Base-by-base conservation (phyloP, 2,888 invertebrate genomes). In the Allygus modestus region DNA sequence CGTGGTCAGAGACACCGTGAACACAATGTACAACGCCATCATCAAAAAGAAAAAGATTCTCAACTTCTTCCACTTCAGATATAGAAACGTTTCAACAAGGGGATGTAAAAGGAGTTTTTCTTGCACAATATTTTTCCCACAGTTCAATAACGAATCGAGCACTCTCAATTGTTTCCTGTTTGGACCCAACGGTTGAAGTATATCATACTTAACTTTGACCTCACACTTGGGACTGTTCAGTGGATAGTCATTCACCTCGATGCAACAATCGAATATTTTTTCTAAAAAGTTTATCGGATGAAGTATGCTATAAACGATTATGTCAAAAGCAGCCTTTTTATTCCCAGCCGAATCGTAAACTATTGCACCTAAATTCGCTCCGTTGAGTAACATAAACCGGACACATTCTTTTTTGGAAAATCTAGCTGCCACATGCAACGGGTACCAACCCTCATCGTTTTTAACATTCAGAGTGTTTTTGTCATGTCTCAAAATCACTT, bases 341-440 rank as follows among this genome's bases (percentile, higher is more conserved):
- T 87, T 85, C 20, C 86, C 87, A 23, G 88, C 87, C 9, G 79
- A 17, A 87, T 91, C 90, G 85, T 89, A 90, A 77, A 91, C 89
- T 0, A 90, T 90, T 41, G 87, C 87, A 15, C 92, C 91, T 11
- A 92, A 87, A 86, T 92, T 91, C 1, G 91, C 92, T 11, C 92
- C 92, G 89, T 92, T 86, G 20, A 90, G 89, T 46, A 92, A 87
- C 31, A 92, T 88, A 41, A 90, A 85, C 86, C 89, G 89, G 33
- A 94, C 92, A 77, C 93, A 92, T 85, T 93, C 93, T 87, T 93
- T 91, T 86, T 93, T 93, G 0, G 94, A 93, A 86, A 93, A 91
- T 84, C 92, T 91, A 69, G 93, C 92, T 11, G 92, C 92, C 4
- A 90, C 88, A 88, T 92, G 92, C 15, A 92, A 88, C 0, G 92